Conservation (phyloP, 2,113 vertebrate genomes). For the Tetrax tetrax region DNA sequence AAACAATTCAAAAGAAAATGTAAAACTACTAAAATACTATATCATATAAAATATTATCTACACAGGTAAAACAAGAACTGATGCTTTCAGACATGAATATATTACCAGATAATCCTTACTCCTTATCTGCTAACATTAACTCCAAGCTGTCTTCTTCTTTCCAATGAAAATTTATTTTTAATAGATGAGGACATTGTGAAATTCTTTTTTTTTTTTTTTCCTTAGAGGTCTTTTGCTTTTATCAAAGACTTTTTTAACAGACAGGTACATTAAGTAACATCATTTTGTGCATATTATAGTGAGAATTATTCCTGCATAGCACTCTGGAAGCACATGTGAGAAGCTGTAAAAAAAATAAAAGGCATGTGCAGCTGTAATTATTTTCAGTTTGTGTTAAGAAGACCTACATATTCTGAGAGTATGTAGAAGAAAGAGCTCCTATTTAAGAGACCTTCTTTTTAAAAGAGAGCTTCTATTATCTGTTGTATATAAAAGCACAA, state of each 20-base stretch:
- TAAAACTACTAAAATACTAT: slow-evolving; percentile 46
- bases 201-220: neutral
- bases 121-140: neutral
- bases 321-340: neutral
- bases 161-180: slow-evolving; percentile 49
- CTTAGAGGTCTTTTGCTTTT: slow-evolving; percentile 41
- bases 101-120: slow-evolving; percentile 32
- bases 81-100: slow-evolving; percentile 51
- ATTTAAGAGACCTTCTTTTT: neutral
- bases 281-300: slow-evolving; percentile 1
- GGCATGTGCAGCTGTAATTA: neutral
- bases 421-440: neutral
- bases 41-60: slow-evolving; percentile 32
- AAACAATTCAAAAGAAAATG: slow-evolving; percentile 35
- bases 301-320: neutral
- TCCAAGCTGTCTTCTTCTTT: neutral
- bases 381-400: neutral
- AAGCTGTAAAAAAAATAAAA: neutral
- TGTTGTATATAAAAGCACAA: neutral
- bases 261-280: slow-evolving; percentile 32
- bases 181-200: neutral
- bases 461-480: neutral
- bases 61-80: slow-evolving; percentile 31
- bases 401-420: neutral
- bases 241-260: slow-evolving; percentile 54